A percentile compares a stretch with the other conserved stretches of the same genome.
phyloP scores from a whole-genome alignment of 2,888 invertebrate species.

The Cryptocephalus primarius region DNA sequence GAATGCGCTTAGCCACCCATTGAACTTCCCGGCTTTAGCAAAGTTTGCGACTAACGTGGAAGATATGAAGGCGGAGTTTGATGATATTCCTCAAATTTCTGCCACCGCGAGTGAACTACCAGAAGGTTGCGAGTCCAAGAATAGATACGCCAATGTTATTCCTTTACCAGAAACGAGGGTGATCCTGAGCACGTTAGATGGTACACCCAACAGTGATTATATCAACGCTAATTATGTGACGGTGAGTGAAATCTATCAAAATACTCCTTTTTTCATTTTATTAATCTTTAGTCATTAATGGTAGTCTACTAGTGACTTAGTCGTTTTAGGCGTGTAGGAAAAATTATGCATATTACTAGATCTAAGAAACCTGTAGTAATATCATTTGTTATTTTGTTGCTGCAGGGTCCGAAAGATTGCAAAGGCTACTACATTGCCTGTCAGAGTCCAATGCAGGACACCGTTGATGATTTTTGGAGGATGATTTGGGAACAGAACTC shows the following conservation, averaged over 20 bases:
- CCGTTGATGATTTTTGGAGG: conserved; percentile 84
- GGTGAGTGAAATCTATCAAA: conserved; percentile 43
- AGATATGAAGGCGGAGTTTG: conserved; percentile 70
- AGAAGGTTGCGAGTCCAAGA: conserved; percentile 79
- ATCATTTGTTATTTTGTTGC: too few species aligned
- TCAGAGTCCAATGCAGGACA: conserved; percentile 79
- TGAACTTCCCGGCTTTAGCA: conserved; percentile 68
- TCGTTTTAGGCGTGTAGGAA: too few species aligned
- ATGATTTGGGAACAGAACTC: conserved; percentile 95
- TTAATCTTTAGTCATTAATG: too few species aligned
- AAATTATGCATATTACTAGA: too few species aligned
- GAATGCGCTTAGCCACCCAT: conserved; percentile 58
- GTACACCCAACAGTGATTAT: conserved; percentile 73
- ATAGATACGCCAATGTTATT: conserved; percentile 89
- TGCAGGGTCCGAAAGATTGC: conserved; percentile 74
- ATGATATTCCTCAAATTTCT: conserved; percentile 67
- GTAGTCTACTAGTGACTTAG: too few species aligned
- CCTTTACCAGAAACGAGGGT: conserved; percentile 88
- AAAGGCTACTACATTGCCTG: conserved; percentile 83
- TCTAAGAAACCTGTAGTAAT: too few species aligned
- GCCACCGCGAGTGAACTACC: conserved; percentile 75
- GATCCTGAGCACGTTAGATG: conserved; percentile 56
- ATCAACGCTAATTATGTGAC: conserved; percentile 90
- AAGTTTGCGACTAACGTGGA: conserved; percentile 61
- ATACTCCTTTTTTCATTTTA: too few species aligned